phyloP scores from a whole-genome alignment of 2,113 vertebrate genomes.

The Dascyllus trimaculatus region DNA sequence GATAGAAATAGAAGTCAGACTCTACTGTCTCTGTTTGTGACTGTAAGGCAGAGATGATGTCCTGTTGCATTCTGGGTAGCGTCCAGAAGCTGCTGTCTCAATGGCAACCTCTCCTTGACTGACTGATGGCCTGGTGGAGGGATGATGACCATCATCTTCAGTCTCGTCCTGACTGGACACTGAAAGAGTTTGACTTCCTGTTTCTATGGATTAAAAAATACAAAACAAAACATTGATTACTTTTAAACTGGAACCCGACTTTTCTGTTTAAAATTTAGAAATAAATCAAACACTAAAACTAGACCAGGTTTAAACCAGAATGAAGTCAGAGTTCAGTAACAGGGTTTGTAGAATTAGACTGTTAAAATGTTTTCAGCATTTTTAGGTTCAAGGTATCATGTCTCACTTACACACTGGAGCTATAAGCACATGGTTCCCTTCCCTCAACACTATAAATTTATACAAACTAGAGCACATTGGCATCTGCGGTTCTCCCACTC shows the following conservation, averaged over 20 bases:
- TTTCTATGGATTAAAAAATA: constrained; percentile 60
- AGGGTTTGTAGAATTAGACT: no score
- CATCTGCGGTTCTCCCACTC: no score
- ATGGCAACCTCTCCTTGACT: constrained; percentile 34
- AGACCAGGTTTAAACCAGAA: neutral
- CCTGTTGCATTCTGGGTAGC: constrained; percentile 48
- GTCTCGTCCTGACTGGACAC: constrained; percentile 80
- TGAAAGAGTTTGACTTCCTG: constrained; percentile 85
- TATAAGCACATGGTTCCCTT: no score
- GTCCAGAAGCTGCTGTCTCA: constrained; percentile 21
- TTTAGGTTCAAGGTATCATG: no score
- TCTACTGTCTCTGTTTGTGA: constrained; percentile 22
- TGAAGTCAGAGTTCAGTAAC: no score
- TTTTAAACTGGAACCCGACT: neutral
- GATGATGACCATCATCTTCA: constrained; percentile 65
- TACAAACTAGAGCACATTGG: no score
- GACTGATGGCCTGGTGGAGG: constrained; percentile 20
- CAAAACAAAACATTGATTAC: neutral
- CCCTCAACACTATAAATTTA: no score
- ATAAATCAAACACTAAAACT: neutral
- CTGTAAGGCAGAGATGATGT: constrained; percentile 29
- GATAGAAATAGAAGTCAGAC: constrained; percentile 21
- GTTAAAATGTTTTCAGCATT: no score
- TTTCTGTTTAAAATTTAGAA: no score
- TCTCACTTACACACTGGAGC: no score